Evolutionary conservation across 2,888 invertebrate species (phyloP).

Genomic region (Drosophila anomelani): DNA sequence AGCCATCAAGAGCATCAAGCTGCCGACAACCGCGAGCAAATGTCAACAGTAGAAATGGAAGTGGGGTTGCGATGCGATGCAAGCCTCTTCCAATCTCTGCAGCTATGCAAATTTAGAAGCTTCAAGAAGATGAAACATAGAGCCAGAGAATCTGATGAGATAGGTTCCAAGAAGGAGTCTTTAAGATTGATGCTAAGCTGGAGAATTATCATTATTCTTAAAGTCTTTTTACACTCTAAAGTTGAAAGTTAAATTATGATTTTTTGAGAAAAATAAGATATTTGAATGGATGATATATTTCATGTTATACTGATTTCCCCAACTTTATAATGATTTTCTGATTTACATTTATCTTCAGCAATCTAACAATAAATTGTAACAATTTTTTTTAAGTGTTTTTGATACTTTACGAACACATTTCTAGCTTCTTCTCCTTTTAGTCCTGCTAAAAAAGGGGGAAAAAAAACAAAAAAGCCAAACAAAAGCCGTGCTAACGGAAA

Average conservation of each 20-base stretch:
- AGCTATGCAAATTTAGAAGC: slow-evolving; percentile 43
- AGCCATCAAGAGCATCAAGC: slow-evolving; percentile 18
- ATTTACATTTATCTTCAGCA: background rate
- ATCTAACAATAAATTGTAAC: background rate
- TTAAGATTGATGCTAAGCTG: background rate
- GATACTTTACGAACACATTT: background rate
- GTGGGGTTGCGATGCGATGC: background rate
- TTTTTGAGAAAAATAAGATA: background rate
- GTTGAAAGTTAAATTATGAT: background rate
- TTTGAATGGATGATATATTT: background rate
- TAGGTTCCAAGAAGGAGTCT: background rate
- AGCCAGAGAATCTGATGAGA: background rate
- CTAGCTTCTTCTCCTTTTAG: background rate
- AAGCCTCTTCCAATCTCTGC: slow-evolving; percentile 14
- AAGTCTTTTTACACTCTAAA: background rate
- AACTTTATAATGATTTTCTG: no score
- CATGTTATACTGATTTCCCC: no score
- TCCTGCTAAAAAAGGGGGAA: background rate
- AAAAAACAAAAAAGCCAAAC: slow-evolving; percentile 11
- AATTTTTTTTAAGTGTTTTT: background rate
- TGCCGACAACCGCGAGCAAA: slow-evolving; percentile 19
- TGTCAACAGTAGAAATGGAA: slow-evolving; percentile 57
- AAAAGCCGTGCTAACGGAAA: slow-evolving; percentile 63
- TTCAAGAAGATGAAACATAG: background rate
- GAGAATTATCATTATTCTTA: background rate